Conservation (phyloP, 2,113 vertebrate species). For the Microcebus murinus region DNA sequence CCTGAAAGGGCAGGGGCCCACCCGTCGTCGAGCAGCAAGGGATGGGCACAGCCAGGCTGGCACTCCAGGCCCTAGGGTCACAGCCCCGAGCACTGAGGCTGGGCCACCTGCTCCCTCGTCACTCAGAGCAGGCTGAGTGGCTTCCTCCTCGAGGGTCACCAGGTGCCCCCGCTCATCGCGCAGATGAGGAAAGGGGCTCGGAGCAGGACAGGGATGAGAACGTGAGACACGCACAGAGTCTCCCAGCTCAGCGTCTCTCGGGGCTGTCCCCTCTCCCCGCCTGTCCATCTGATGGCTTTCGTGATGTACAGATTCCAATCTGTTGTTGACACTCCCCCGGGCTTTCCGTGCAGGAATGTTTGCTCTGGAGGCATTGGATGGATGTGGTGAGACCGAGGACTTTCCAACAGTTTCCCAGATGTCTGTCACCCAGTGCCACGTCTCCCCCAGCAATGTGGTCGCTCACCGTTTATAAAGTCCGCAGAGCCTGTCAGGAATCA, state of each 20-base stretch:
- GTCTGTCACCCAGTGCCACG: conserved; percentile 22
- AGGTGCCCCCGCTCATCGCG: neutral
- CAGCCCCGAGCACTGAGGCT: neutral
- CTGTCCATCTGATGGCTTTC: neutral
- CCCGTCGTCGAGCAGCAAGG: neutral
- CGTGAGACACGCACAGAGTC: neutral
- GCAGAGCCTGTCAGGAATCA: neutral
- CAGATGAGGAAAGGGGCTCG: neutral
- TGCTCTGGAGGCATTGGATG: neutral
- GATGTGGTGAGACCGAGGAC: neutral
- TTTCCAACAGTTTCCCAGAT: neutral
- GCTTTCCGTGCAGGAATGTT: neutral
- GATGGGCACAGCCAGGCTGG: neutral
- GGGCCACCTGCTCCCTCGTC: neutral
- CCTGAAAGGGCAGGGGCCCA: too few species aligned
- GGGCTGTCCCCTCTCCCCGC: neutral
- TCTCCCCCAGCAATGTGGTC: neutral
- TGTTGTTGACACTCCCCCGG: neutral
- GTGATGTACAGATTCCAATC: neutral
- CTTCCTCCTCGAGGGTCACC: neutral
- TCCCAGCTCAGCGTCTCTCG: neutral
- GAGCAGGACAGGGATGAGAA: neutral
- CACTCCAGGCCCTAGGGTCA: neutral
- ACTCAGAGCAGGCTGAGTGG: neutral
- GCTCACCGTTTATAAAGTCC: neutral